Evolutionary conservation across 2,797 vertebrate genomes (phyloP).

Genomic region (Pseudochirops corinnae): DNA sequence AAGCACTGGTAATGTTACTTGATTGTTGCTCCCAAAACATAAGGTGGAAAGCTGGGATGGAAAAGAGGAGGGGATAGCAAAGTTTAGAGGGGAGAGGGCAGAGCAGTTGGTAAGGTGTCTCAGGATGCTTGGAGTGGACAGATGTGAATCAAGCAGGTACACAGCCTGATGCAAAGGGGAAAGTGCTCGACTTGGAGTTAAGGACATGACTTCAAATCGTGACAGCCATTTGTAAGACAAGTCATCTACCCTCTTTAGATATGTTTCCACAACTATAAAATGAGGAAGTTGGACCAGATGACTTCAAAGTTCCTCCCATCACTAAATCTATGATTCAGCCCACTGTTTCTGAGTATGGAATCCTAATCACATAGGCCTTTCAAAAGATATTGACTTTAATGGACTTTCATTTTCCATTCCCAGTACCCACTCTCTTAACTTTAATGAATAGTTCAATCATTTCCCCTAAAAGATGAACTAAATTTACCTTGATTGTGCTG

Average conservation of each 20-base stretch:
- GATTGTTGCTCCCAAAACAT: neutral
- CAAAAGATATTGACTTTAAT: neutral
- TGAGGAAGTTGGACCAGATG: neutral
- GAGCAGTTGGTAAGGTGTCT: neutral
- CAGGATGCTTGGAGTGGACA: neutral
- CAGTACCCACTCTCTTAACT: neutral
- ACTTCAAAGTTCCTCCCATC: neutral
- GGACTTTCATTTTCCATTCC: neutral
- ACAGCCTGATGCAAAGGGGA: neutral
- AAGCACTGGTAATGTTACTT: neutral
- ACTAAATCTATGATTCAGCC: neutral
- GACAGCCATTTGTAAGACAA: neutral
- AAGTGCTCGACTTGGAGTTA: conserved; percentile 12
- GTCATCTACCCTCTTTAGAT: neutral
- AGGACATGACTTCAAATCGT: neutral
- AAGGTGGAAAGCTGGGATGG: neutral
- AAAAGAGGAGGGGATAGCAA: neutral
- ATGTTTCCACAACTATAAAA: neutral
- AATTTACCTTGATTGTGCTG: neutral
- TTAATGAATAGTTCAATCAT: neutral
- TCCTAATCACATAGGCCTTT: neutral
- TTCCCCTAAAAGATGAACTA: neutral
- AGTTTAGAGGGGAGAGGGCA: neutral
- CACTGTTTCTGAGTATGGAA: neutral
- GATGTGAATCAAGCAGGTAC: neutral